Conservation (phyloP, 1,140 invertebrate species). For the Orchestia grillus region DNA sequence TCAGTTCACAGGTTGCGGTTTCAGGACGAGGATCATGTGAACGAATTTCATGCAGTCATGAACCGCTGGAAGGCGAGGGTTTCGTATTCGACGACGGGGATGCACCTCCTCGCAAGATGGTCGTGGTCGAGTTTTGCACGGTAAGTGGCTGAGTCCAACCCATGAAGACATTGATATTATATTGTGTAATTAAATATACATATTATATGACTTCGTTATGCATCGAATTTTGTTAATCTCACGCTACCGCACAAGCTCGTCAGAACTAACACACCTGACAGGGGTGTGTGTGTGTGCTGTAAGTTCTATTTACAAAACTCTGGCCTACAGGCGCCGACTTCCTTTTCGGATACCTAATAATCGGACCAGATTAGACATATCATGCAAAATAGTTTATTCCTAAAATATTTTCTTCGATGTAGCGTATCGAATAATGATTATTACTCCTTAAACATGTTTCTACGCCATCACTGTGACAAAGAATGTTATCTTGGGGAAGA, state of each 20-base stretch:
- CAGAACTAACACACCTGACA: too few relatives aligned
- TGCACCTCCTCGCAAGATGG: constrained; percentile 27
- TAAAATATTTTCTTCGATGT: background rate
- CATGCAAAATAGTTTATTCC: background rate
- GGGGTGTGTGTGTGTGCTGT: background rate
- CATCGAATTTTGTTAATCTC: background rate
- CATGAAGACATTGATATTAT: background rate
- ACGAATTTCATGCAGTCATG: background rate
- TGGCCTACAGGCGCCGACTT: background rate
- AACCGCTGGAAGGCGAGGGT: background rate
- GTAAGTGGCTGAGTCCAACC: background rate
- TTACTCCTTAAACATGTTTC: too few relatives aligned
- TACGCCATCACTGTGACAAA: background rate
- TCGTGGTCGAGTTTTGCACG: constrained; percentile 47
- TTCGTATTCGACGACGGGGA: constrained; percentile 34
- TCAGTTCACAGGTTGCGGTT: background rate
- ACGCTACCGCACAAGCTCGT: too few relatives aligned
- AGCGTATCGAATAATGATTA: background rate
- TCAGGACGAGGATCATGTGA: background rate
- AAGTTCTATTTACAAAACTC: background rate
- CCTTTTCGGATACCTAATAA: background rate
- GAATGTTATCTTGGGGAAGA: background rate
- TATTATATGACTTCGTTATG: background rate
- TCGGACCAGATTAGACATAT: background rate
- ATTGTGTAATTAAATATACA: background rate